phyloP scores from a whole-genome alignment of 2,888 invertebrate genomes.

The Polyommatus iphigenia region DNA sequence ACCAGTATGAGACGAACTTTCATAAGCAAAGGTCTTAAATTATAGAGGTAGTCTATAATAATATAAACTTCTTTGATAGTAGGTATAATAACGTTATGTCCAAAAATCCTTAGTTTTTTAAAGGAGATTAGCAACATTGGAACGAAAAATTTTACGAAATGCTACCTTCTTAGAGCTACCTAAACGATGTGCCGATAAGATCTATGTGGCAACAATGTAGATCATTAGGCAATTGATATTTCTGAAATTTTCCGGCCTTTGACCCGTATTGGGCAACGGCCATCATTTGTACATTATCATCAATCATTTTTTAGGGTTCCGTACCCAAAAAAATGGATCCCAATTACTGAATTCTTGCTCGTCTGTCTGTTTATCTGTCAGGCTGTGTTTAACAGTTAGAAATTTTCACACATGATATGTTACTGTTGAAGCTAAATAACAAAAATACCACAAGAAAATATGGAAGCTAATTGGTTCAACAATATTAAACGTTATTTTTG shows the following conservation, averaged over 20 bases:
- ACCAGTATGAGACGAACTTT: too few relatives aligned
- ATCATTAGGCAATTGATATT: constrained; percentile 33
- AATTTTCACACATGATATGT: too few relatives aligned
- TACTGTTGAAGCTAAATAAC: too few relatives aligned
- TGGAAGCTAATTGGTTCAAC: too few relatives aligned
- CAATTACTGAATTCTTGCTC: neutral
- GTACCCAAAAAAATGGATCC: neutral
- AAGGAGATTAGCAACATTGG: neutral
- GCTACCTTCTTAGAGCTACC: neutral
- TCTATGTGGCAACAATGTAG: constrained; percentile 9
- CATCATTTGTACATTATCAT: constrained; percentile 41
- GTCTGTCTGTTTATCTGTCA: neutral
- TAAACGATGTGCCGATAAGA: neutral
- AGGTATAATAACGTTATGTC: too few relatives aligned
- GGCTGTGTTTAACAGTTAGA: too few relatives aligned
- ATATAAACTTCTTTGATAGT: too few relatives aligned
- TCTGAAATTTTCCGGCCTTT: constrained; percentile 49
- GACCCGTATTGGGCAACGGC: constrained; percentile 44
- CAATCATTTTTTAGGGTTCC: constrained; percentile 35
- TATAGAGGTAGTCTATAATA: too few relatives aligned
- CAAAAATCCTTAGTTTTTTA: too few relatives aligned
- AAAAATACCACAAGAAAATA: too few relatives aligned
- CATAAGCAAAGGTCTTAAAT: too few relatives aligned
- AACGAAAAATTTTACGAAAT: neutral
- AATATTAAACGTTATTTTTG: too few relatives aligned